Conservation (phyloP, 2,797 vertebrate genomes). For the Simalia tracyae region DNA sequence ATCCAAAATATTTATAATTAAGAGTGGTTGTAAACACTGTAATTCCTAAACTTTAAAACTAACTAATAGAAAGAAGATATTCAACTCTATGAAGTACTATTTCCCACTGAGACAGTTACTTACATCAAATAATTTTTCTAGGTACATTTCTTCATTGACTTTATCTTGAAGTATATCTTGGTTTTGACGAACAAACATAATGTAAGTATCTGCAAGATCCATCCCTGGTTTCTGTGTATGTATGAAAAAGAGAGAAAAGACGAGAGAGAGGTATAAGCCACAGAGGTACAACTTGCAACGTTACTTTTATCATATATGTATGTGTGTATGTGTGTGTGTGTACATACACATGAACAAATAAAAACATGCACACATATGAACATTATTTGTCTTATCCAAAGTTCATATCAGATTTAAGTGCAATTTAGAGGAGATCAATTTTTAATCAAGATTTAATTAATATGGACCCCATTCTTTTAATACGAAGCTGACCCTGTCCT, state of each 20-base stretch:
- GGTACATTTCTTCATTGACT: conserved; percentile 90
- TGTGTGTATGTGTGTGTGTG: neutral
- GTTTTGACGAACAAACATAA: conserved; percentile 94
- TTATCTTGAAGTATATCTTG: conserved; percentile 93
- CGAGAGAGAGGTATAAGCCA: neutral
- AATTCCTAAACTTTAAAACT: conserved; percentile 38
- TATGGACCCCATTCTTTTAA: neutral
- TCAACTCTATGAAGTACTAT: neutral
- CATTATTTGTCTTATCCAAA: conserved; percentile 9
- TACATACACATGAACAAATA: neutral
- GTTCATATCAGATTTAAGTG: neutral
- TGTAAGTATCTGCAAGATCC: conserved; percentile 95
- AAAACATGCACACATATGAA: conserved; percentile 1
- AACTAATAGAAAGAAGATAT: conserved; percentile 13
- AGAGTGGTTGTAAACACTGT: conserved; percentile 26
- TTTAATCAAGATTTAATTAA: conserved; percentile 7
- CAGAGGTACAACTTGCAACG: neutral
- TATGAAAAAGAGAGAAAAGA: neutral
- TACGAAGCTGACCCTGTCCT: neutral
- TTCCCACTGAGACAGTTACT: conserved; percentile 73
- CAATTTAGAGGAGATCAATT: neutral
- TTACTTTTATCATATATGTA: neutral
- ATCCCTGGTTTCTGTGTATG: conserved; percentile 88
- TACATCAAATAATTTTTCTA: conserved; percentile 92
- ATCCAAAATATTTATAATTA: conserved; percentile 44